Evolutionary conservation across 2,888 invertebrate genomes (phyloP).

Genomic region (Eupithecia vulgata): DNA sequence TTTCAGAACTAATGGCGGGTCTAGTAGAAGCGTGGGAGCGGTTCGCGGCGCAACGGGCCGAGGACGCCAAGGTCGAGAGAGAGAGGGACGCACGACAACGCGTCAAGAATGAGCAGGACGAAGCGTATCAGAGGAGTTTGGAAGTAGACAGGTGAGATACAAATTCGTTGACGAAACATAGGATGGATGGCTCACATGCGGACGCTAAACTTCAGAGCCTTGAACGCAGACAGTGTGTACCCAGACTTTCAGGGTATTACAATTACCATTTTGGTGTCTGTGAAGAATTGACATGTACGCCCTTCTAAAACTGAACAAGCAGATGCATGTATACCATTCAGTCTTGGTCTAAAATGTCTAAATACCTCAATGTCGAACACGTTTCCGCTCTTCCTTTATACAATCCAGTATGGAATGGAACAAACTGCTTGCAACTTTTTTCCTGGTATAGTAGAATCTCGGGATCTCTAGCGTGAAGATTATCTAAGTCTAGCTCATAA

Average conservation of each 20-base stretch:
- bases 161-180: not conserved
- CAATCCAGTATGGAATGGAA: no score
- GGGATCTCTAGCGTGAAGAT: not conserved
- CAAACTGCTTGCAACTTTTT: not conserved
- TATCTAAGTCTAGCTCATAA: no score
- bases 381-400: not conserved
- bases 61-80: conserved; percentile 92
- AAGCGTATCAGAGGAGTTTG: conserved; percentile 95
- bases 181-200: not conserved
- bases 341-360: not conserved
- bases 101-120: conserved; percentile 96
- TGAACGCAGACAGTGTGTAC: not conserved
- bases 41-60: conserved; percentile 90
- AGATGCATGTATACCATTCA: not conserved
- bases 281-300: not conserved
- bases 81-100: conserved; percentile 94
- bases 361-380: not conserved
- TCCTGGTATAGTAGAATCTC: not conserved
- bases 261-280: not conserved
- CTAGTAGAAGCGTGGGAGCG: conserved; percentile 94
- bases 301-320: not conserved
- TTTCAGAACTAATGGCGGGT: conserved; percentile 94
- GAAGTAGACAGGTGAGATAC: conserved; percentile 88
- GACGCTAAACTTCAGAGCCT: not conserved
- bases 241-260: not conserved